Conservation (phyloP, 2,113 vertebrate genomes). For the Dolichallabes microphthalmus region DNA sequence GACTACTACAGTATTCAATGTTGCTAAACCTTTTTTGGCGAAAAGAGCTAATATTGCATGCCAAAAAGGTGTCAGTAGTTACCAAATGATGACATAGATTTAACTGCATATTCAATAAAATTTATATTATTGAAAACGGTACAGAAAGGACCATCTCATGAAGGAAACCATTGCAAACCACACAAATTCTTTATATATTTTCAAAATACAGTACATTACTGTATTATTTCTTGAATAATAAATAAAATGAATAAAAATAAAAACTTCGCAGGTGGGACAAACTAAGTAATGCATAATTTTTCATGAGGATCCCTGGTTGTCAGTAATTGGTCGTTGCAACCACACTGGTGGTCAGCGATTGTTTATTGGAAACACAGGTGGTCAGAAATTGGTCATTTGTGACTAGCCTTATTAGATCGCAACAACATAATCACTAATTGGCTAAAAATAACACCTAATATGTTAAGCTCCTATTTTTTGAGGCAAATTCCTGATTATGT, state of each 20-base stretch:
- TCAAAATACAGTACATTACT: not conserved
- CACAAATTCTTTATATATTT: not conserved
- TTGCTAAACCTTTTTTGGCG: not conserved
- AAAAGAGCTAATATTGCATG: not conserved
- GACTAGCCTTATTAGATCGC: not conserved
- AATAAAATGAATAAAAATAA: too few relatives aligned
- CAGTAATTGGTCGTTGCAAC: not conserved
- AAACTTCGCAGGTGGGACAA: too few relatives aligned
- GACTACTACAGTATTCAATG: too few relatives aligned
- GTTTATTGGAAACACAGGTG: not conserved
- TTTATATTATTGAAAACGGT: not conserved
- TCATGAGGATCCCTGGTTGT: not conserved
- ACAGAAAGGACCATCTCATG: not conserved
- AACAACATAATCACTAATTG: not conserved
- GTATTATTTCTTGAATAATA: too few relatives aligned
- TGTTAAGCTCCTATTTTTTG: not conserved
- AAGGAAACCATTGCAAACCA: not conserved
- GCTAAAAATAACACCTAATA: not conserved
- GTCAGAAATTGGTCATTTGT: not conserved
- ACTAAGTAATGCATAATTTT: too few relatives aligned
- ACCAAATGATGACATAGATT: not conserved
- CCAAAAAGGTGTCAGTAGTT: not conserved
- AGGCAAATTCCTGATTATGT: not conserved
- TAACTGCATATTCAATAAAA: not conserved
- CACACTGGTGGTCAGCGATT: not conserved